Percentiles rank a stretch among this genome's conserved stretches.
Evolutionary conservation across 2,113 vertebrate species (phyloP).

Genomic region (Oncorhynchus nerka): DNA sequence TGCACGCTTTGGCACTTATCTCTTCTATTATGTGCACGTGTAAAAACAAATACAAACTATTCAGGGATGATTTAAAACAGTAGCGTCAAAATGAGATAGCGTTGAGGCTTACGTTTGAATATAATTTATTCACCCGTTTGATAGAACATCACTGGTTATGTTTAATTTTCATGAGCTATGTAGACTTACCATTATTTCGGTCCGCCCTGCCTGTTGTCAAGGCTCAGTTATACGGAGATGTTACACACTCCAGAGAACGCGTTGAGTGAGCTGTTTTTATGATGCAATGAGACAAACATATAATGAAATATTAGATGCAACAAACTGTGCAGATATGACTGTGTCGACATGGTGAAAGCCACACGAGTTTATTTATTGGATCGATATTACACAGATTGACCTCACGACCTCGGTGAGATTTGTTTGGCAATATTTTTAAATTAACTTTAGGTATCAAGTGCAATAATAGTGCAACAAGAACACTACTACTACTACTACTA

Average conservation of each 20-base stretch:
- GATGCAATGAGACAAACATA: conserved; percentile 3
- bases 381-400: not conserved
- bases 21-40: no score
- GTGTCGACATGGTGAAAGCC: not conserved
- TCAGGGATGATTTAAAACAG: no score
- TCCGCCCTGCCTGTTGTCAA: not conserved
- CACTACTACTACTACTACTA: no score
- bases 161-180: no score
- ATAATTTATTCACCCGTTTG: no score
- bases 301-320: not conserved
- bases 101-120: no score
- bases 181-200: not conserved
- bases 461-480: no score
- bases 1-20: no score
- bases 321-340: not conserved
- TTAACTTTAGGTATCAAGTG: no score
- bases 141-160: no score
- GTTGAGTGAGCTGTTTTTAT: not conserved
- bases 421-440: not conserved
- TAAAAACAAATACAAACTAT: no score
- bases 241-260: not conserved
- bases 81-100: no score
- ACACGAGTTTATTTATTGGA: not conserved
- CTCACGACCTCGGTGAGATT: not conserved
- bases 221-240: not conserved